Percentiles rank a stretch among this genome's conserved stretches.
These are phyloP conservation scores for Scaptomyza caliginosa DNA, from an alignment of 2,888 invertebrate species.

Conservation along the genomic window DNA sequence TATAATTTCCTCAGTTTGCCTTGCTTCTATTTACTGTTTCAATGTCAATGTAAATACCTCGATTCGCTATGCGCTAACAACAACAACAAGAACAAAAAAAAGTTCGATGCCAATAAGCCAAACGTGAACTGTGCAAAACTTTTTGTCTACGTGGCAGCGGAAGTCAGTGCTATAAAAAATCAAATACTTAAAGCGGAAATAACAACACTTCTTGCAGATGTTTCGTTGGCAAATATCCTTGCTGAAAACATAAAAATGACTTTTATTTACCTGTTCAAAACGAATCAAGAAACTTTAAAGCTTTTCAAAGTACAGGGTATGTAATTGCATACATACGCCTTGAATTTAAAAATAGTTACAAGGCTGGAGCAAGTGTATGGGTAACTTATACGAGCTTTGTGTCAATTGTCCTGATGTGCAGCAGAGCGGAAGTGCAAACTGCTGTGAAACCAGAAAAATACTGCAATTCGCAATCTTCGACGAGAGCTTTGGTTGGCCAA, in stretches of 20 bases:
- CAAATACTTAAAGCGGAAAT: constrained; percentile 65
- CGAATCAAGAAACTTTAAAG: too few species aligned
- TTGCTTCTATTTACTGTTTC: not conserved
- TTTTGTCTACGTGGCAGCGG: constrained; percentile 62
- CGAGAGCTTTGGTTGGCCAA: constrained; percentile 38
- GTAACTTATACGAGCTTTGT: constrained; percentile 9
- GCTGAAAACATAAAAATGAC: not conserved
- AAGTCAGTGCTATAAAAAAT: constrained; percentile 60
- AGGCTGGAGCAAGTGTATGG: not conserved
- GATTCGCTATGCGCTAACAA: not conserved
- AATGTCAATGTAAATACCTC: constrained; percentile 9
- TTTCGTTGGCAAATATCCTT: constrained; percentile 24
- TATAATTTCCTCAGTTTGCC: not conserved
- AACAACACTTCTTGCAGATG: constrained; percentile 37
- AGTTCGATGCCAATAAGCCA: not conserved
- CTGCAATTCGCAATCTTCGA: constrained; percentile 33
- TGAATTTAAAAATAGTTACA: not conserved
- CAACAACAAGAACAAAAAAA: not conserved
- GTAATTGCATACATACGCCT: not conserved
- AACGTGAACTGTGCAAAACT: constrained; percentile 32
- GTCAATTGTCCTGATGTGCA: constrained; percentile 25
- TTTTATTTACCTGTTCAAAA: not conserved
- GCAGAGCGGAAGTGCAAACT: constrained; percentile 65
- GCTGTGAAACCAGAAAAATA: constrained; percentile 51
- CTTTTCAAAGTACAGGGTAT: not conserved